Evolutionary conservation across 2,888 invertebrate species (phyloP).

Genomic region (Cerastoderma edule): DNA sequence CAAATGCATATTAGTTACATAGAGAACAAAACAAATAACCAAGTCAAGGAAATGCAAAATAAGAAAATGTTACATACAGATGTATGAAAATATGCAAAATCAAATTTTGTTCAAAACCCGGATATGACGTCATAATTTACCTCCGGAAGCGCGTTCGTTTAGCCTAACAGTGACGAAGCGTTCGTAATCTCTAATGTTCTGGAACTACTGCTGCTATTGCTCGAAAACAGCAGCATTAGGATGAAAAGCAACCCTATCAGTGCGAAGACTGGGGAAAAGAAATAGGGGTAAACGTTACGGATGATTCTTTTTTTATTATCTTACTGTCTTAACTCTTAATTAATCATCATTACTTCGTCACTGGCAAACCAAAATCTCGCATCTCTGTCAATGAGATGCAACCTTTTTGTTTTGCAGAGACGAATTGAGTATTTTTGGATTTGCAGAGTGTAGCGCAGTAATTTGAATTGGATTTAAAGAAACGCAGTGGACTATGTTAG

Average conservation of each 20-base stretch:
- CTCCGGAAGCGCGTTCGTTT: background rate
- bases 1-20: background rate
- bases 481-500: too few species aligned
- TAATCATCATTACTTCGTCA: too few species aligned
- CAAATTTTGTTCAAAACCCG: too few species aligned
- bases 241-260: background rate
- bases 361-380: too few species aligned
- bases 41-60: background rate
- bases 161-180: background rate
- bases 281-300: background rate
- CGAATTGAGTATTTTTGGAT: too few species aligned
- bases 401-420: too few species aligned
- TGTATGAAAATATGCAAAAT: slow-evolving; percentile 8
- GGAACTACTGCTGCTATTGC: background rate
- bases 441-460: too few species aligned
- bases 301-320: too few species aligned
- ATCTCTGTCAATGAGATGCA: too few species aligned
- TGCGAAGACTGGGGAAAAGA: background rate
- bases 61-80: background rate
- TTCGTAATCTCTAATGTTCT: slow-evolving; percentile 1
- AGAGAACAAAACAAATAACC: too few species aligned
- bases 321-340: too few species aligned
- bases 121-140: background rate
- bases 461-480: too few species aligned
- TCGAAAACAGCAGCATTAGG: background rate